Evolutionary conservation across 2,888 invertebrate genomes (phyloP).

Genomic region (Melanargia galathea): DNA sequence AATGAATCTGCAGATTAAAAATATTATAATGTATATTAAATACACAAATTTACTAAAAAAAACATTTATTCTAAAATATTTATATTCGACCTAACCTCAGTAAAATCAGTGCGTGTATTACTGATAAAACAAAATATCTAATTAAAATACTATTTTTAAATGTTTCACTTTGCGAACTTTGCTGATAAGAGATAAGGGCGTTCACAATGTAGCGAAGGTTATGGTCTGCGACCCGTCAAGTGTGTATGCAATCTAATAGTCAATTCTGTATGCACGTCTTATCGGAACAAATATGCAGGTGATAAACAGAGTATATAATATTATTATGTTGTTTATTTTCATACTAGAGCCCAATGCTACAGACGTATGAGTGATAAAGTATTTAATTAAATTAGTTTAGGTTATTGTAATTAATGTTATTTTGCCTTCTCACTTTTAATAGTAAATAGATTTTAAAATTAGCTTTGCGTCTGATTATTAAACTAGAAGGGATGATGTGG

Average conservation of each 20-base stretch:
- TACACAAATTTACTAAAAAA: too few relatives aligned
- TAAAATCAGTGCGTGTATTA: neutral
- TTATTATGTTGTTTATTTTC: neutral
- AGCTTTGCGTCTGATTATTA: too few relatives aligned
- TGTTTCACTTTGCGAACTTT: neutral
- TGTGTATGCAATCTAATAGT: slow-evolving; percentile 30
- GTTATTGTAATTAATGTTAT: too few relatives aligned
- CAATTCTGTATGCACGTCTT: slow-evolving; percentile 34
- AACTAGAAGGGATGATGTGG: too few relatives aligned
- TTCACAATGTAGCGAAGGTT: slow-evolving; percentile 12
- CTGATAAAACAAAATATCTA: neutral
- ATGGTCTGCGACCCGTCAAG: slow-evolving; percentile 34
- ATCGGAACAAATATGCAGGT: slow-evolving; percentile 47
- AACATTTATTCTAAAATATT: too few relatives aligned
- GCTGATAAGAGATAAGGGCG: slow-evolving; percentile 3
- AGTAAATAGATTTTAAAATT: too few relatives aligned
- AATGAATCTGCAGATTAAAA: too few relatives aligned
- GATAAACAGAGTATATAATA: slow-evolving; percentile 37
- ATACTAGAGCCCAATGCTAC: slow-evolving; percentile 25
- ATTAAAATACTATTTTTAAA: slow-evolving; percentile 6
- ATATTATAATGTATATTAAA: too few relatives aligned
- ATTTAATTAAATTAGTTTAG: slow-evolving; percentile 5
- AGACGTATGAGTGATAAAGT: slow-evolving; percentile 10
- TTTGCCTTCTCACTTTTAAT: too few relatives aligned
- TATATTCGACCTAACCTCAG: neutral